Evolutionary conservation across 2,888 invertebrate genomes (phyloP).

Genomic region (Scaptodrosophila latifasciaeformis): DNA sequence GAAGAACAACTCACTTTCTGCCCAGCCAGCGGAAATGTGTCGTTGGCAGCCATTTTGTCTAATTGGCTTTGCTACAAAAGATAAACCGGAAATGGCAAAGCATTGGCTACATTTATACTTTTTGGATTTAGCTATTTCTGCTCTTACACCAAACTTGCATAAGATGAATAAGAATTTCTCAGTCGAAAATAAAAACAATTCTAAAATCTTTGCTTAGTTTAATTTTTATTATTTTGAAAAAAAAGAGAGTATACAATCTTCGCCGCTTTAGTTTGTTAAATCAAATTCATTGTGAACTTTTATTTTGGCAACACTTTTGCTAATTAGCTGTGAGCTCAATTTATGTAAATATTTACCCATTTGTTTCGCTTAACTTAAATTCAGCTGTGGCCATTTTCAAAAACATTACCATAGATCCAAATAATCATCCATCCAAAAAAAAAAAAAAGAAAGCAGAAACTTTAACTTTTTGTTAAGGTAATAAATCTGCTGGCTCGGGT

Average conservation of each 20-base stretch:
- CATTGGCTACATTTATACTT: conserved; percentile 29
- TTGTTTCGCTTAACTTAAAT: conserved; percentile 45
- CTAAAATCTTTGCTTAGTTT: conserved; percentile 15
- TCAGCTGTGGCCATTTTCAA: conserved; percentile 30
- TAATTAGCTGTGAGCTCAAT: conserved; percentile 42
- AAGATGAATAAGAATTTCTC: too few species aligned
- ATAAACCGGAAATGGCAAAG: conserved; percentile 64
- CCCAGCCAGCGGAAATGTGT: conserved; percentile 62
- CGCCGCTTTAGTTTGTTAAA: neutral
- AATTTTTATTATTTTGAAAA: conserved; percentile 3
- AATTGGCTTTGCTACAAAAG: conserved; percentile 56
- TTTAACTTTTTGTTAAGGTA: conserved; percentile 27
- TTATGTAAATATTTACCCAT: conserved; percentile 45
- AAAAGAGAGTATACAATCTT: neutral
- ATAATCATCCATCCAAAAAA: conserved; percentile 22
- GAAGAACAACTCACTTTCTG: conserved; percentile 5
- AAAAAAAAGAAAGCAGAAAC: neutral
- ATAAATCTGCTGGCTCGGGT: conserved; percentile 44
- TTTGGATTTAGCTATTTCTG: neutral
- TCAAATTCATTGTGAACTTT: conserved; percentile 1
- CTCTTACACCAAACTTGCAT: too few species aligned
- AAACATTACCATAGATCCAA: too few species aligned
- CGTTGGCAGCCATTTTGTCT: conserved; percentile 59
- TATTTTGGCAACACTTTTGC: conserved; percentile 56
- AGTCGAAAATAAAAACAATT: too few species aligned